Evolutionary conservation across 1,140 invertebrate genomes (phyloP).

Genomic region (Formica exsecta): DNA sequence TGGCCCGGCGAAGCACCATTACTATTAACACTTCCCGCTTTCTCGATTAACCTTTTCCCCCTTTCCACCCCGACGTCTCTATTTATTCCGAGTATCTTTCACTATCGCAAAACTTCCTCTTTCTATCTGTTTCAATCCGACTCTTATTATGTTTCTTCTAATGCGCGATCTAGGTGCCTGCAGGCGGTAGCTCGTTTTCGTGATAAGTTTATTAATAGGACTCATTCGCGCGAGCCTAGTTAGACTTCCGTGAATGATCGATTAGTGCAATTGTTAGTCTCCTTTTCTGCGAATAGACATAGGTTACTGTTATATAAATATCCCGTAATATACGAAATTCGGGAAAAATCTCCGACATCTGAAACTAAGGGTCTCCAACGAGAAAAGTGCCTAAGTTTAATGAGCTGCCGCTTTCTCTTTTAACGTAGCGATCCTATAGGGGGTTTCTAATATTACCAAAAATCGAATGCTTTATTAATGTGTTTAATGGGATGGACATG

Average conservation of each 20-base stretch:
- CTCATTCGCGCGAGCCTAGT: neutral
- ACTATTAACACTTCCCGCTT: constrained; percentile 50
- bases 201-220: neutral
- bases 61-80: constrained; percentile 15
- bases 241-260: constrained; percentile 46
- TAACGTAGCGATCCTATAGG: constrained; percentile 64
- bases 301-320: constrained; percentile 68
- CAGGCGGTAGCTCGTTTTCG: constrained; percentile 53
- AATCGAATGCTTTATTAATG: constrained; percentile 79
- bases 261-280: constrained; percentile 77
- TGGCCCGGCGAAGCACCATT: neutral
- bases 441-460: constrained; percentile 74
- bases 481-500: constrained; percentile 23
- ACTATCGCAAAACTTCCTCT: neutral
- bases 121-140: neutral
- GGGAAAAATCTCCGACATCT: neutral
- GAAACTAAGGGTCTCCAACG: neutral
- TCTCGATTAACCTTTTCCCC: constrained; percentile 4
- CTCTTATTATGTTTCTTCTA: constrained; percentile 9
- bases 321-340: constrained; percentile 33
- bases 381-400: constrained; percentile 71
- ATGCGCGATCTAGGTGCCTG: neutral
- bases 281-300: constrained; percentile 64
- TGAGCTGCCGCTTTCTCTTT: constrained; percentile 69
- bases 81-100: constrained; percentile 36